Percentiles rank a stretch among this genome's conserved stretches.
Evolutionary conservation across 2,113 vertebrate genomes (phyloP).

Genomic region (Bostrychus sinensis): DNA sequence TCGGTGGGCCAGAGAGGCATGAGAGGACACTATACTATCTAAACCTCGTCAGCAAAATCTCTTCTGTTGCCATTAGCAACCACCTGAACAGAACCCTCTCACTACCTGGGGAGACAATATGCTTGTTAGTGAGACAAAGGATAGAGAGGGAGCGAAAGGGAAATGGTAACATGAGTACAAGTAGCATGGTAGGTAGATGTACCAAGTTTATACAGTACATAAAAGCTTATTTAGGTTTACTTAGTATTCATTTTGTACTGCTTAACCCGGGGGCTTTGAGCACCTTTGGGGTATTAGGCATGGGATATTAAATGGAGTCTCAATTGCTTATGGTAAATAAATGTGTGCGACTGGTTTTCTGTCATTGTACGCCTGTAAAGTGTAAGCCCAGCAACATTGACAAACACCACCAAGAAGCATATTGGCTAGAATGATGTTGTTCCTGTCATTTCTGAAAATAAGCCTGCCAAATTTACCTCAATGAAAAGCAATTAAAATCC

Average conservation of each 20-base stretch:
- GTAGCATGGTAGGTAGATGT: conserved; percentile 11
- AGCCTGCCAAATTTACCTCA: conserved; percentile 50
- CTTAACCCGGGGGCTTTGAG: too few relatives aligned
- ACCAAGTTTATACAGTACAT: conserved; percentile 11
- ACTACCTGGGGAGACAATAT: conserved; percentile 54
- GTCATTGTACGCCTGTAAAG: neutral
- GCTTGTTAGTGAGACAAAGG: conserved; percentile 66
- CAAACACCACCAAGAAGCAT: conserved; percentile 11
- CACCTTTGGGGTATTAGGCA: too few relatives aligned
- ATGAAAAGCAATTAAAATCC: conserved; percentile 56
- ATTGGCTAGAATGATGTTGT: conserved; percentile 32
- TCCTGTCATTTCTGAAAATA: conserved; percentile 46
- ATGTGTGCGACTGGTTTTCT: neutral
- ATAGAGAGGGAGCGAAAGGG: conserved; percentile 30
- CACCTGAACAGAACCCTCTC: conserved; percentile 50
- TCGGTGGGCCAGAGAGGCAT: conserved; percentile 26
- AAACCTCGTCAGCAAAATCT: conserved; percentile 66
- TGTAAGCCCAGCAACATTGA: conserved; percentile 1
- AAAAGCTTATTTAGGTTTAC: neutral
- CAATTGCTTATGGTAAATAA: neutral
- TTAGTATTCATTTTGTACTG: neutral
- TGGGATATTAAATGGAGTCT: neutral
- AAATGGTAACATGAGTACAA: conserved; percentile 32
- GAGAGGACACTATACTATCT: conserved; percentile 53
- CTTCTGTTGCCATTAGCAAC: conserved; percentile 71